Evolutionary conservation across 2,797 vertebrate species (phyloP), one percentile per base, ranked within the genome.

Genomic region (Acipenser ruthenus): DNA sequence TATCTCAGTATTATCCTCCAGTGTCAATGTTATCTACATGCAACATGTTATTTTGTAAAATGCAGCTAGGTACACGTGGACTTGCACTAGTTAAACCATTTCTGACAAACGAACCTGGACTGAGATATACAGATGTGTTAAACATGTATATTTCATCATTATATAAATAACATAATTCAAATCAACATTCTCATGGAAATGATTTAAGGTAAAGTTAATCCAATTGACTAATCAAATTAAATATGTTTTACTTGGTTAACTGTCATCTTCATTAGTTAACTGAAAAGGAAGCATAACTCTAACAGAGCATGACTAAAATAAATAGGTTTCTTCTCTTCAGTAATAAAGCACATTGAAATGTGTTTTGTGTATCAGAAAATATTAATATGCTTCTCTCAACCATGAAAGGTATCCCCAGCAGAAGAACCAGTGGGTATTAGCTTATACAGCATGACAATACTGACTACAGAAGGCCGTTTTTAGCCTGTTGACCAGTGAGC

Each of bases 211-310:
- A 23, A 23, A 23, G 23, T 23, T 1, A 23, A 23, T 23, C 23
- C 23, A 23, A 23, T 23, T 50, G 65, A 66, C 67, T 79, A 73
- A 80, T 79, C 74, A 76, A 69, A 73, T 68, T 62, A 71, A 74
- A 75, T 71, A 71, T 74, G 76, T 65, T 71, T 75, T 72, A 71
- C 75, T 78, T 70, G 64, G 68, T 67, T 72, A 75, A 70, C 74
- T 70, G 52, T 67, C 65, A 72, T 62, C 65, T 67, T 69, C 67
- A 71, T 74, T 11, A 58, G 70, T 63, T 70, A 73, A 8, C 47
- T 6, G 12, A 37, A 37, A 60, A 63, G 60, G 64, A 63, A 49
- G 48, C 62, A 47, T 10, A 65, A 67, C 18, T 53, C 70, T 69
- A 65, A 65, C 64, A 2, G 62, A 75, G 70, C 66, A 69, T 70